Evolutionary conservation across 2,113 vertebrate genomes (phyloP).

Genomic region (Trochalopteron elliotii): DNA sequence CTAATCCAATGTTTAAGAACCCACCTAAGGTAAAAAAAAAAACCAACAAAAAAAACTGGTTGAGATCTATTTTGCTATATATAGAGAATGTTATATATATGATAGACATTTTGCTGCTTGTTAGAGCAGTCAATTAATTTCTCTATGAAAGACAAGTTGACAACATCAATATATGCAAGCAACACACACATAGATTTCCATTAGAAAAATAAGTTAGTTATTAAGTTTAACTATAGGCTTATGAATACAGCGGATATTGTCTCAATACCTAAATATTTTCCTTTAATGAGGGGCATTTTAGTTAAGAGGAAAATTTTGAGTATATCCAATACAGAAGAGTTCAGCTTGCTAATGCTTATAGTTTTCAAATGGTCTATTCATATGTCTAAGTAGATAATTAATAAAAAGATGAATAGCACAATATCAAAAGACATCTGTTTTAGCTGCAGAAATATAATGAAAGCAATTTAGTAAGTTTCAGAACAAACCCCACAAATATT

Average conservation of each 20-base stretch:
- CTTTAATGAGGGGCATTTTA: slow-evolving; percentile 31
- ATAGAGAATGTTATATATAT: neutral
- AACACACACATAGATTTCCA: neutral
- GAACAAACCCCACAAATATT: slow-evolving; percentile 60
- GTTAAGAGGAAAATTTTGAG: slow-evolving; percentile 9
- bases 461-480: slow-evolving; percentile 70
- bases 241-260: slow-evolving; percentile 29
- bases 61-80: neutral
- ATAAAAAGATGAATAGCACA: slow-evolving; percentile 64
- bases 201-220: neutral
- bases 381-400: slow-evolving; percentile 69
- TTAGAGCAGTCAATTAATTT: neutral
- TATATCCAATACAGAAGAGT: neutral
- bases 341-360: slow-evolving; percentile 14
- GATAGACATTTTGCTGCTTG: neutral
- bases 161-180: neutral
- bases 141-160: neutral
- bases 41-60: neutral
- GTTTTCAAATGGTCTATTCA: slow-evolving; percentile 48
- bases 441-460: slow-evolving; percentile 65
- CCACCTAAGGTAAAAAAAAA: neutral
- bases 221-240: neutral
- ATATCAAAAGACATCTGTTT: slow-evolving; percentile 67
- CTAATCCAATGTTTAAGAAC: neutral
- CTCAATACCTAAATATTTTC: slow-evolving; percentile 17